A percentile compares a stretch with the other conserved stretches of the same genome.
Conservation (phyloP, 2,113 vertebrate species). For the Trichechus manatus region DNA sequence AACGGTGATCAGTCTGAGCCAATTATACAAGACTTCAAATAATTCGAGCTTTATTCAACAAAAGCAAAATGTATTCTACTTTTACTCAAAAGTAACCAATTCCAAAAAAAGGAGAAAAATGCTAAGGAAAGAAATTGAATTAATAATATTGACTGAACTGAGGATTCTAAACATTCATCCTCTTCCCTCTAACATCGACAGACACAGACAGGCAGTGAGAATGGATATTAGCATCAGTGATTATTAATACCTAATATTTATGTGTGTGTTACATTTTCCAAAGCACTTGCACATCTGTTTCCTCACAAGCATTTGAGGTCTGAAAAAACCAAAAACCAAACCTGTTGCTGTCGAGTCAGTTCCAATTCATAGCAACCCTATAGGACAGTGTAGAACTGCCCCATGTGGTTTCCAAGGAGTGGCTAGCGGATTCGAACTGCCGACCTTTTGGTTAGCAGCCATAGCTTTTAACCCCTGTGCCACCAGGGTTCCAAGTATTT, state of each 20-base stretch:
- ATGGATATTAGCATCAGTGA: background rate
- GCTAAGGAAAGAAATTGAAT: background rate
- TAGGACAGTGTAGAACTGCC: too few species aligned
- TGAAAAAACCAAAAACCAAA: too few species aligned
- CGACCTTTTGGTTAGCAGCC: too few species aligned
- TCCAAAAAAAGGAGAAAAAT: background rate
- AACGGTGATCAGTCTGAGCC: background rate
- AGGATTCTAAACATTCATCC: background rate
- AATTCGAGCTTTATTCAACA: background rate
- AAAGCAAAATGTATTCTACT: background rate
- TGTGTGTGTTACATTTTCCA: background rate
- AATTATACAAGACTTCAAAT: background rate
- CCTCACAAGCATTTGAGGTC: background rate
- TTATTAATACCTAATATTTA: conserved; percentile 33
- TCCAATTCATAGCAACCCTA: too few species aligned
- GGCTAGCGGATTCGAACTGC: too few species aligned
- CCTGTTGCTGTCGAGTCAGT: too few species aligned
- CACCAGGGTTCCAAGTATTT: background rate
- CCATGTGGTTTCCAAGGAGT: too few species aligned
- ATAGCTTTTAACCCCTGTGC: too few species aligned
- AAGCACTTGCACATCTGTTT: background rate
- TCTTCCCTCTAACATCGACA: background rate
- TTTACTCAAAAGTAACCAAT: background rate
- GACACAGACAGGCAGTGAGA: background rate
- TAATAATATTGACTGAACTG: background rate